Conservation (phyloP, 2,888 invertebrate species). For the Catocala fraxini region DNA sequence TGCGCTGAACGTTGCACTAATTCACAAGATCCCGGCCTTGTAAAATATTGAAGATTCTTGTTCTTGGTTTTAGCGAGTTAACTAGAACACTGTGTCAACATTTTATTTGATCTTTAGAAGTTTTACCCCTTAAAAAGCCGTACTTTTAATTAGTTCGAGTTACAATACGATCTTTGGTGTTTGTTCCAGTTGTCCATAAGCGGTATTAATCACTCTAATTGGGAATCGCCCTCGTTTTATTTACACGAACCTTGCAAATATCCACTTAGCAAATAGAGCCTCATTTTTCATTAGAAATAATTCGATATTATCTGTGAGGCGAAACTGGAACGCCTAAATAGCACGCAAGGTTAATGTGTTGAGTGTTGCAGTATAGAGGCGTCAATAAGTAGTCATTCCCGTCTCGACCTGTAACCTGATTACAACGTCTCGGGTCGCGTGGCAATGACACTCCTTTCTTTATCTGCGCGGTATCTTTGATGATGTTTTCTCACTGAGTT, state of each 20-base stretch:
- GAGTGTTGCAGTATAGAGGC: slow-evolving; percentile 71
- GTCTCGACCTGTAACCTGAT: slow-evolving; percentile 68
- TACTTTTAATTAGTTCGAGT: slow-evolving; percentile 3
- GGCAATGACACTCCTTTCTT: slow-evolving; percentile 49
- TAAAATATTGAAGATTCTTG: slow-evolving; percentile 18
- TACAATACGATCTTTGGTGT: neutral
- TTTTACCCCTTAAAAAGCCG: neutral
- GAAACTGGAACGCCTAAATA: slow-evolving; percentile 70
- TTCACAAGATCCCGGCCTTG: slow-evolving; percentile 73
- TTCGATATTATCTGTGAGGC: slow-evolving; percentile 61
- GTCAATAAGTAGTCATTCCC: slow-evolving; percentile 80
- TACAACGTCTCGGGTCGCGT: slow-evolving; percentile 46
- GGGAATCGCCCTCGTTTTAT: slow-evolving; percentile 48
- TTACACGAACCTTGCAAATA: slow-evolving; percentile 38
- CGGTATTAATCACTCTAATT: slow-evolving; percentile 48
- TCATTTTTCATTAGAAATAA: slow-evolving; percentile 45
- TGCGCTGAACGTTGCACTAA: slow-evolving; percentile 53
- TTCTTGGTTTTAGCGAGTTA: slow-evolving; percentile 53
- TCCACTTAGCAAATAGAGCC: slow-evolving; percentile 48
- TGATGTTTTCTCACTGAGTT: slow-evolving; percentile 16
- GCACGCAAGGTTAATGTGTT: slow-evolving; percentile 80
- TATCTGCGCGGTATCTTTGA: slow-evolving; percentile 44
- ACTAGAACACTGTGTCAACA: slow-evolving; percentile 29
- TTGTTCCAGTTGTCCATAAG: slow-evolving; percentile 40
- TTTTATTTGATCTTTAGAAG: slow-evolving; percentile 13